Evolutionary conservation across 1,140 invertebrate species (phyloP).

Genomic region (Aphaenogaster rudis): DNA sequence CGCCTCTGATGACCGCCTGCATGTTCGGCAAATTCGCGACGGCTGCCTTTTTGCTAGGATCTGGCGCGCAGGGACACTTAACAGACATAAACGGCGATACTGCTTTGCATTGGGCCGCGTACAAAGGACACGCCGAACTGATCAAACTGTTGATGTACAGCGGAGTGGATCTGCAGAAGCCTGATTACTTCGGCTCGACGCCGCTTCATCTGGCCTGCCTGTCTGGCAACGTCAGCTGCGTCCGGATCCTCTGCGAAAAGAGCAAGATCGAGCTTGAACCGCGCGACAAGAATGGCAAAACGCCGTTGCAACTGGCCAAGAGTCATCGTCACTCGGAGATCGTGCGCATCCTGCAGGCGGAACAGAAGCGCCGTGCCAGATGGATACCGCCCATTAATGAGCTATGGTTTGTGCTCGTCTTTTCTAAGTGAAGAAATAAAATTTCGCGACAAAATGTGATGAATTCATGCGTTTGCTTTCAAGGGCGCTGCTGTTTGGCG

Average conservation of each 20-base stretch:
- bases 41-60: constrained; percentile 95
- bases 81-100: constrained; percentile 97
- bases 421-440: background rate
- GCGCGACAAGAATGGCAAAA: constrained; percentile 96
- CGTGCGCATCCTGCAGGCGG: constrained; percentile 92
- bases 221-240: constrained; percentile 94
- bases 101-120: constrained; percentile 97
- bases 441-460: background rate
- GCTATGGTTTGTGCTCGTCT: constrained; percentile 89
- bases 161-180: constrained; percentile 94
- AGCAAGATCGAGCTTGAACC: constrained; percentile 95
- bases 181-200: constrained; percentile 97
- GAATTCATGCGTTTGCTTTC: background rate
- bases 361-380: constrained; percentile 93
- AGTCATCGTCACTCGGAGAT: constrained; percentile 95
- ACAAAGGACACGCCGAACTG: constrained; percentile 96
- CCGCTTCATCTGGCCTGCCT: constrained; percentile 97
- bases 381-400: constrained; percentile 95
- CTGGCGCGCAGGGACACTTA: constrained; percentile 93
- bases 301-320: constrained; percentile 94
- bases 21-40: constrained; percentile 97
- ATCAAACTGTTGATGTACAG: constrained; percentile 96
- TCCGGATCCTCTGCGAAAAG: constrained; percentile 95
- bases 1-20: constrained; percentile 96
- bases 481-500: constrained; percentile 95